Evolutionary conservation across 2,113 vertebrate species (phyloP), one percentile per base, ranked within the genome.

Genomic region (Aptenodytes forsteri): DNA sequence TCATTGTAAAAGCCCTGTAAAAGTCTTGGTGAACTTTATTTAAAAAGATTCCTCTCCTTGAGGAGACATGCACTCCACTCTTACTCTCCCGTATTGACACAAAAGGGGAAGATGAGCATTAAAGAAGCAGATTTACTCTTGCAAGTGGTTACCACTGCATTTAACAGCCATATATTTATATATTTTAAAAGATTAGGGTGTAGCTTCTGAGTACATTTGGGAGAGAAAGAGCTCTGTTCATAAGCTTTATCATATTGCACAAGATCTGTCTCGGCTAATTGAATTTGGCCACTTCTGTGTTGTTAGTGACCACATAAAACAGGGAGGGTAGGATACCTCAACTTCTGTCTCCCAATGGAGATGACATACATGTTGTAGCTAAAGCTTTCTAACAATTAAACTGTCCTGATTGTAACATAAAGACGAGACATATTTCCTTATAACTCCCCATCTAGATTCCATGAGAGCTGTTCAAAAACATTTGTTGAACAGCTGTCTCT

Each of bases 401-500:
- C 61, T 64, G 25, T 87, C 58, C 50, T 67, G n/a, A 81, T 30
- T 4, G 4, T 83, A 85, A 40, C 30, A 44, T 69, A 84, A 87
- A 88, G 75, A 70, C 0, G 21, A 78, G 70, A 47, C 27, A 27
- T 85, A 87, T 83, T 93, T 97, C 52, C 58, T 89, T 11, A 34
- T 49, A 81, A 55, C 38, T 87, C 29, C 29, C 47, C 16, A 71
- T 64, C 26, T 75, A 93, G 77, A 64, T 73, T 92, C 89, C 72
- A 92, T 47, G 69, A 81, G 52, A 81, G 61, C 55, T 75, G n/a
- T 84, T 89, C 13, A 66, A 83, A 92, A 94, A 89, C 96, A 96
- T 97, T 96, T 96, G 94, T 84, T 83, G 29, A 96, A 55, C 94
- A 96, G 80, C 94, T 96, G 97, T 75, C 47, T 96, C 29, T 47